Evolutionary conservation across 2,888 invertebrate species (phyloP).

Genomic region (Caenorhabditis angaria): DNA sequence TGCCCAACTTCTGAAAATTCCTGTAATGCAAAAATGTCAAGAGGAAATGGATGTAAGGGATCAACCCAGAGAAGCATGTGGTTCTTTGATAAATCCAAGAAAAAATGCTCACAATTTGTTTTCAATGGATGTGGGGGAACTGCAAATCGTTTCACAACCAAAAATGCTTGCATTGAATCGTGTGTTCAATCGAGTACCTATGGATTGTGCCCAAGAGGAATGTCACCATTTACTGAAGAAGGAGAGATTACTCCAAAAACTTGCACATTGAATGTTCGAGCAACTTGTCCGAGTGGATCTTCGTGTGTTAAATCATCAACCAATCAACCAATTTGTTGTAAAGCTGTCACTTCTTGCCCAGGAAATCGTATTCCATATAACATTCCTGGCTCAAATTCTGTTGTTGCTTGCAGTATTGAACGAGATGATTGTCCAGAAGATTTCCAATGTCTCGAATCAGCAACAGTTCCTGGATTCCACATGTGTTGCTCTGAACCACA

Average conservation of each 20-base stretch:
- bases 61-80: slow-evolving; percentile 62
- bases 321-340: slow-evolving; percentile 68
- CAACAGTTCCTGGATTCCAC: slow-evolving; percentile 69
- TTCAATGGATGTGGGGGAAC: slow-evolving; percentile 70
- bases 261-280: slow-evolving; percentile 58
- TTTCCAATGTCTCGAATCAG: slow-evolving; percentile 66
- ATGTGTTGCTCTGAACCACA: slow-evolving; percentile 66
- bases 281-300: slow-evolving; percentile 63
- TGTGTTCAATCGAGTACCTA: slow-evolving; percentile 58
- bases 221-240: slow-evolving; percentile 59
- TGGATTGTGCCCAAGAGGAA: slow-evolving; percentile 69
- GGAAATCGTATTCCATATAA: slow-evolving; percentile 63
- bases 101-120: slow-evolving; percentile 65
- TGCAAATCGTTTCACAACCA: slow-evolving; percentile 64
- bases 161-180: slow-evolving; percentile 59
- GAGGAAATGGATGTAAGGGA: slow-evolving; percentile 59
- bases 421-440: slow-evolving; percentile 68
- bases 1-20: slow-evolving; percentile 66
- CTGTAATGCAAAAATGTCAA: slow-evolving; percentile 59
- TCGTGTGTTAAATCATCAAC: slow-evolving; percentile 67
- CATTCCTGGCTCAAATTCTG: slow-evolving; percentile 69
- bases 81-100: slow-evolving; percentile 61
- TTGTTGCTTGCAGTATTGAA: slow-evolving; percentile 68
- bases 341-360: slow-evolving; percentile 64
- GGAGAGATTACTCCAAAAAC: slow-evolving; percentile 55